A percentile compares a stretch with the other conserved stretches of the same genome.
These are phyloP conservation scores for Junco hyemalis DNA, from an alignment of 2,113 vertebrate genomes.

Conservation along the genomic window DNA sequence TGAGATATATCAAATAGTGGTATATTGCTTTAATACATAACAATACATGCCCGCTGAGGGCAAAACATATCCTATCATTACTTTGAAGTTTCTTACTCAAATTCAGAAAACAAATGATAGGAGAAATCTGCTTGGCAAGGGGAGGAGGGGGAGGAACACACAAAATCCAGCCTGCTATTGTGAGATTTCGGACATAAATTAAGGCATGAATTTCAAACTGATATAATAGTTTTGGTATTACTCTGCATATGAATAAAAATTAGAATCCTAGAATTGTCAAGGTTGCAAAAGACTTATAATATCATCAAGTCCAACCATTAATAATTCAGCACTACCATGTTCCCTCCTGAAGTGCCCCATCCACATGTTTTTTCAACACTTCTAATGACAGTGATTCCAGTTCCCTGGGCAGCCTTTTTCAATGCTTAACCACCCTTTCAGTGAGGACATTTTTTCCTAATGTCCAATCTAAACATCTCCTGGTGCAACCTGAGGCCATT, in stretches of 20 bases:
- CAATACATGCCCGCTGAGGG: background rate
- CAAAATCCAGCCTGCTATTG: background rate
- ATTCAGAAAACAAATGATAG: background rate
- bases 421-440: background rate
- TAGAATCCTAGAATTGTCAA: background rate
- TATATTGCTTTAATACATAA: background rate
- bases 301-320: background rate
- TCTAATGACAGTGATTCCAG: background rate
- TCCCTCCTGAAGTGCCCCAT: background rate
- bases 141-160: background rate
- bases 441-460: background rate
- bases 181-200: background rate
- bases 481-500: background rate
- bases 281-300: background rate
- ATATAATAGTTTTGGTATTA: background rate
- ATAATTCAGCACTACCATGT: background rate
- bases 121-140: background rate
- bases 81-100: background rate
- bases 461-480: background rate
- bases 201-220: background rate
- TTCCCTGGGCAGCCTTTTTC: background rate
- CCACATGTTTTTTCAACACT: background rate
- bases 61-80: background rate
- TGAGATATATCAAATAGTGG: background rate
- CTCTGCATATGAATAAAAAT: background rate